Conservation (phyloP, 2,113 vertebrate species). For the Corvus hawaiiensis region DNA sequence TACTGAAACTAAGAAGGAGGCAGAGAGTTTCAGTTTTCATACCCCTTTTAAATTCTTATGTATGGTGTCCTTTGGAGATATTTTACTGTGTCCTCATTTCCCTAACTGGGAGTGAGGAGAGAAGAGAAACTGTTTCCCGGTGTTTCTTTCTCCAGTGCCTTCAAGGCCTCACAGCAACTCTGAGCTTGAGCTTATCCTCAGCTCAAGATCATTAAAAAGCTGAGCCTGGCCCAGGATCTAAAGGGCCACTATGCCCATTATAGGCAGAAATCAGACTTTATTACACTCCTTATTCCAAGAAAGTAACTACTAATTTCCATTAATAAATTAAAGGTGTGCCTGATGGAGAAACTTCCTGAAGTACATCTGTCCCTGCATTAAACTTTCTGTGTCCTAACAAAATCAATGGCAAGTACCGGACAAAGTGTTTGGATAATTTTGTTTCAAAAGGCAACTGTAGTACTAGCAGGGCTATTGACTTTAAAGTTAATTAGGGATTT, state of each 20-base stretch:
- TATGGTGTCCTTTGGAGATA: neutral
- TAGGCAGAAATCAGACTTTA: neutral
- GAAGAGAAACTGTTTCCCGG: neutral
- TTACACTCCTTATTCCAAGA: neutral
- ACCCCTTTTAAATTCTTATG: fast-evolving
- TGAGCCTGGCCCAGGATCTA: neutral
- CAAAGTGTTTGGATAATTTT: neutral
- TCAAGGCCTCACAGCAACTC: neutral
- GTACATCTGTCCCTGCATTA: neutral
- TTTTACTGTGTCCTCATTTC: neutral
- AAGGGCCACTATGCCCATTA: neutral
- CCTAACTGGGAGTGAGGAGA: neutral
- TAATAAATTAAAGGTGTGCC: neutral
- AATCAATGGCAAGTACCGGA: neutral
- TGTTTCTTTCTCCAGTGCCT: neutral
- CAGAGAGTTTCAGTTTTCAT: neutral
- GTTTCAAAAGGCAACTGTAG: neutral
- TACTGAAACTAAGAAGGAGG: neutral
- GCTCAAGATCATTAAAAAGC: neutral
- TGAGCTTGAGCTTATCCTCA: neutral
- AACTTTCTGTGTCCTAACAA: neutral
- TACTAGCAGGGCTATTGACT: neutral
- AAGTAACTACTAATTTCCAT: neutral
- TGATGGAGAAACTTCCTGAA: neutral
- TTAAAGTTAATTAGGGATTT: neutral